These are phyloP conservation scores for Microplitis deprimator DNA, from an alignment of 2,888 invertebrate species.

Conservation along the genomic window DNA sequence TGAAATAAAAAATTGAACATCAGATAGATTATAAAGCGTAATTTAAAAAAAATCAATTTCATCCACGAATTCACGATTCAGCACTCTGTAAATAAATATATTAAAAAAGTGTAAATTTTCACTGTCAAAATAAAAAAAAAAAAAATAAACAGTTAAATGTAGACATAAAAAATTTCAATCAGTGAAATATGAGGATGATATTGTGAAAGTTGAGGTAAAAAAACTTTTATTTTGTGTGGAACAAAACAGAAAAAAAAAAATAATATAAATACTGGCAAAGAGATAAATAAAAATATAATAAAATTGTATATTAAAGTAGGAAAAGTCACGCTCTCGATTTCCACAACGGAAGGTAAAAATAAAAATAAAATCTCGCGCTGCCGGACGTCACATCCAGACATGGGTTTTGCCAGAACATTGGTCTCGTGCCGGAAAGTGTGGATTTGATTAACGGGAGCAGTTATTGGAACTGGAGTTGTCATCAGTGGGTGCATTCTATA, in stretches of 20 bases:
- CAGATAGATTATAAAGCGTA: too few relatives aligned
- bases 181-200: slow-evolving; percentile 13
- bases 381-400: slow-evolving; percentile 51
- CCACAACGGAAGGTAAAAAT: slow-evolving; percentile 38
- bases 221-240: background rate
- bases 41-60: background rate
- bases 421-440: slow-evolving; percentile 53
- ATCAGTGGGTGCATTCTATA: slow-evolving; percentile 21
- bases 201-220: slow-evolving; percentile 14
- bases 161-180: slow-evolving; percentile 20
- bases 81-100: background rate
- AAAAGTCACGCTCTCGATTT: slow-evolving; percentile 15
- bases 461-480: slow-evolving; percentile 63
- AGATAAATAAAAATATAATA: slow-evolving; percentile 19
- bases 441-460: slow-evolving; percentile 62
- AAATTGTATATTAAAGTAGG: slow-evolving; percentile 1
- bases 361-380: slow-evolving; percentile 43
- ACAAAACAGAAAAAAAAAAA: background rate
- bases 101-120: background rate
- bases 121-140: too few relatives aligned
- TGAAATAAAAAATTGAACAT: too few relatives aligned
- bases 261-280: slow-evolving; percentile 3
- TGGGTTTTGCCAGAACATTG: slow-evolving; percentile 34
- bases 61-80: background rate
- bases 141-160: background rate